A percentile compares a stretch with the other conserved stretches of the same genome.
phyloP scores from a whole-genome alignment of 2,113 vertebrate genomes.

The Centrocercus urophasianus region DNA sequence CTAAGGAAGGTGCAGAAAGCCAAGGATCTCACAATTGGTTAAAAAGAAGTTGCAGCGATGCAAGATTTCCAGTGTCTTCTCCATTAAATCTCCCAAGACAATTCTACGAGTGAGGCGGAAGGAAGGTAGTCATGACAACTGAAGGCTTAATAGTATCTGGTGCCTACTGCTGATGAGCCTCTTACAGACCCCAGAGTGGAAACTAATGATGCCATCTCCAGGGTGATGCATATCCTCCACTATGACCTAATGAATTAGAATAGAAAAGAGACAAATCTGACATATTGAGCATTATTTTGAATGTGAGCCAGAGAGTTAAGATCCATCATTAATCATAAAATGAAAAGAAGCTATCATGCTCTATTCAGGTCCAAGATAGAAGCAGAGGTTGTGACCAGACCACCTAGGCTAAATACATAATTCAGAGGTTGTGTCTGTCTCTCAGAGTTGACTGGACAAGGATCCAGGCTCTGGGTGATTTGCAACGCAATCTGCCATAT shows the following conservation, averaged over 20 bases:
- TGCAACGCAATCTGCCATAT: neutral
- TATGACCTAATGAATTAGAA: conserved; percentile 17
- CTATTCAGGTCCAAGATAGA: neutral
- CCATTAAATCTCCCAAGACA: conserved; percentile 60
- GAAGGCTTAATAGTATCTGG: conserved; percentile 54
- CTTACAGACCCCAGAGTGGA: neutral
- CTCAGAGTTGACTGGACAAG: neutral
- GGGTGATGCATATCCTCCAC: conserved; percentile 19
- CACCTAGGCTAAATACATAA: neutral
- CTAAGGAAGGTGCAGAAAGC: neutral
- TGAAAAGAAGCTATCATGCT: neutral
- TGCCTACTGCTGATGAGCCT: conserved; percentile 48
- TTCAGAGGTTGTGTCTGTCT: neutral
- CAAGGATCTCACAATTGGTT: neutral
- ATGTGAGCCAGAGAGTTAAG: conserved; percentile 2
- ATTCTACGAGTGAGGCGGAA: neutral
- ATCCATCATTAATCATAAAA: neutral
- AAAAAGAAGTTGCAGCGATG: neutral
- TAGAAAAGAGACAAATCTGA: conserved; percentile 1
- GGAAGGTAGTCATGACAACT: conserved; percentile 66
- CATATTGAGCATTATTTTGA: conserved; percentile 16
- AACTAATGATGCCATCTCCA: conserved; percentile 52
- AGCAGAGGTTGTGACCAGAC: neutral
- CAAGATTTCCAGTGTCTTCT: conserved; percentile 49
- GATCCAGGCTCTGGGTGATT: neutral